Evolutionary conservation across 1,140 invertebrate species (phyloP), one percentile per base, ranked within the genome.

Genomic region (Drosophila bifasciata): DNA sequence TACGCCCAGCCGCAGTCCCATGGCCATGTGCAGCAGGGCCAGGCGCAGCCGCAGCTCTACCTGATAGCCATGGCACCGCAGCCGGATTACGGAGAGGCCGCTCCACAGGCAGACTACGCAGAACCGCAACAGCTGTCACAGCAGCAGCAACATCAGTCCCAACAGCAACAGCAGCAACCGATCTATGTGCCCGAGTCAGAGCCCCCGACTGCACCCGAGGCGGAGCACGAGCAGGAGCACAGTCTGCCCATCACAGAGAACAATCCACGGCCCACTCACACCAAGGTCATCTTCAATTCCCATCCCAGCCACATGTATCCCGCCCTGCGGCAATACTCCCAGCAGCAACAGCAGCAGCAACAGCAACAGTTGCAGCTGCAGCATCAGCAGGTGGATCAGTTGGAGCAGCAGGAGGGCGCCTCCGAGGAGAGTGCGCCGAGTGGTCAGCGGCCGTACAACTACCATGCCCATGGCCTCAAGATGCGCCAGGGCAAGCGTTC

Each of bases 211-310:
- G 66, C 46, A 15, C 49, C 69, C 2, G 60, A 60, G 5, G 59
- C 61, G 39, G 50, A 61, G 5, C 41, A 21, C 1, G 53, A 70
- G n/a, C 46, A 55, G 3, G 58, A 75, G 11, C 74, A 77, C 36
- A 53, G 32, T 9, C 43, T 90, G 6, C 83, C 75, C 60, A 83
- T 88, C 1, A 84, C 76, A 1, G 91, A 91, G 57, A 91, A 91
- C 56, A 90, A 88, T 76, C 91, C 91, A 0, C 67, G 89, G 13
- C 46, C 76, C 62, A 91, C 83, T 2, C 91, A 91, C 69, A 91
- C 91, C 15, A 91, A 91, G 53, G 89, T 91, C 23, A 75, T 90
- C 28, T 91, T 90, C 48, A 91, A 90, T 13, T 28, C 77, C 0
- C 81, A 78, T n/a, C 48, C 67, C 25, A 19, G 59, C 8, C 67